These are phyloP conservation scores for Pristionchus arcanus DNA, from an alignment of 2,888 invertebrate species.

Conservation along the genomic window DNA sequence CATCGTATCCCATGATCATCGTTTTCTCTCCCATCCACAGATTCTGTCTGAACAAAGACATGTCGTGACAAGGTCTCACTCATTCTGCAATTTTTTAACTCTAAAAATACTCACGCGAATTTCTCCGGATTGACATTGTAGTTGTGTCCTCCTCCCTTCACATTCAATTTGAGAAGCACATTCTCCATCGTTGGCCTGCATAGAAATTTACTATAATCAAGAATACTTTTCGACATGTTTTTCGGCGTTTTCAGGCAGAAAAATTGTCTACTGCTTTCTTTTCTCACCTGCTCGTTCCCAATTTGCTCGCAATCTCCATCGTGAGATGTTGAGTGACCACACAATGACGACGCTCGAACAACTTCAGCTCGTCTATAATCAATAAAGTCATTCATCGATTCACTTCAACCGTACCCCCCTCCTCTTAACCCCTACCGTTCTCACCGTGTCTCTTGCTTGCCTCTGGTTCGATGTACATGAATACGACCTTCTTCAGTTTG, in stretches of 20 bases:
- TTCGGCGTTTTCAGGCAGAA: neutral
- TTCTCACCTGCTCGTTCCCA: neutral
- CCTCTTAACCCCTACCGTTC: neutral
- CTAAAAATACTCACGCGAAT: conserved; percentile 37
- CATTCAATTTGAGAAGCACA: conserved; percentile 49
- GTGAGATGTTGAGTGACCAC: conserved; percentile 42
- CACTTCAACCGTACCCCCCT: neutral
- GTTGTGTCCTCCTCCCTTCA: conserved; percentile 53
- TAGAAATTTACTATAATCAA: neutral
- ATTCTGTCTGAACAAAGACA: neutral
- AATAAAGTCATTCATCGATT: neutral
- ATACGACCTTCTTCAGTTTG: conserved; percentile 18
- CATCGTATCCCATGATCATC: conserved; percentile 53
- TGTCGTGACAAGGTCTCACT: neutral
- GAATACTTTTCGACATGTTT: neutral
- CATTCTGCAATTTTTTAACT: neutral
- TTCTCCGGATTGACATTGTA: conserved; percentile 53
- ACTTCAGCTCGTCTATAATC: conserved; percentile 50
- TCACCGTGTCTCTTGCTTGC: conserved; percentile 43
- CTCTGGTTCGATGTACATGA: conserved; percentile 39
- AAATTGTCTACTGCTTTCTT: neutral
- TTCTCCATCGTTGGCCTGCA: conserved; percentile 50
- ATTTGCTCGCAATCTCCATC: conserved; percentile 35
- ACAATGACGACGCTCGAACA: conserved; percentile 42
- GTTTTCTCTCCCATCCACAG: conserved; percentile 48